phyloP scores from a whole-genome alignment of 2,888 invertebrate species.

The Perdita meconis region DNA sequence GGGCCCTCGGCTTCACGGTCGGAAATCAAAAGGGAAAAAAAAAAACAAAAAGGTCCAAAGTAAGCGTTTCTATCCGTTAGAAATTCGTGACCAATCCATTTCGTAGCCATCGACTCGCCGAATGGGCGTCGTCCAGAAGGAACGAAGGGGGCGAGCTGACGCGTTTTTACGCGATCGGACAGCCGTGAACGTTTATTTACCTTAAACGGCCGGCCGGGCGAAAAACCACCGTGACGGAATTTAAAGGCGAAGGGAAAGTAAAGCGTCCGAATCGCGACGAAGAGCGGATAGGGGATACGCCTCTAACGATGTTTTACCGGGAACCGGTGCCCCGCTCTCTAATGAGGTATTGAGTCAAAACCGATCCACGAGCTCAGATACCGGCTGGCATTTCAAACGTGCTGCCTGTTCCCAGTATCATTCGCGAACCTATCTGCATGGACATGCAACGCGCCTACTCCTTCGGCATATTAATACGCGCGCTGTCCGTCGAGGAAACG shows the following conservation, averaged over 20 bases:
- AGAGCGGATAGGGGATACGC: constrained; percentile 49
- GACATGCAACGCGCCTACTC: constrained; percentile 17
- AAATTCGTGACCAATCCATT: constrained; percentile 41
- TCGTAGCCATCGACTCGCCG: background rate
- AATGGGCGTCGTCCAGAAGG: background rate
- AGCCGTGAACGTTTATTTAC: constrained; percentile 24
- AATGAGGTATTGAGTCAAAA: constrained; percentile 66
- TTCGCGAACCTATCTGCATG: constrained; percentile 61
- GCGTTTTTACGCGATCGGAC: constrained; percentile 29
- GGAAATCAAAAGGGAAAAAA: background rate
- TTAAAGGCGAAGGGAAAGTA: constrained; percentile 30
- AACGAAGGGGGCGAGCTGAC: background rate
- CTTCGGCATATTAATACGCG: constrained; percentile 39
- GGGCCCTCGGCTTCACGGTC: background rate
- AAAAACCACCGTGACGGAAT: constrained; percentile 50
- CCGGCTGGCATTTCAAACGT: constrained; percentile 48
- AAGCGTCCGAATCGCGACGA: constrained; percentile 21
- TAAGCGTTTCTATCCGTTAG: background rate
- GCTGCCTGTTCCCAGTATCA: constrained; percentile 54
- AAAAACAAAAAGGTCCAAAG: too few species aligned
- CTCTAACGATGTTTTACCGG: constrained; percentile 57
- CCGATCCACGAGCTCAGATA: constrained; percentile 62
- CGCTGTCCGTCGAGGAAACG: too few species aligned
- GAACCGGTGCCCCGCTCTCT: constrained; percentile 55
- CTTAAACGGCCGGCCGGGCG: constrained; percentile 24